A percentile compares a stretch with the other conserved stretches of the same genome.
phyloP scores from a whole-genome alignment of 2,797 vertebrate species.

The Coregonus suidteri region DNA sequence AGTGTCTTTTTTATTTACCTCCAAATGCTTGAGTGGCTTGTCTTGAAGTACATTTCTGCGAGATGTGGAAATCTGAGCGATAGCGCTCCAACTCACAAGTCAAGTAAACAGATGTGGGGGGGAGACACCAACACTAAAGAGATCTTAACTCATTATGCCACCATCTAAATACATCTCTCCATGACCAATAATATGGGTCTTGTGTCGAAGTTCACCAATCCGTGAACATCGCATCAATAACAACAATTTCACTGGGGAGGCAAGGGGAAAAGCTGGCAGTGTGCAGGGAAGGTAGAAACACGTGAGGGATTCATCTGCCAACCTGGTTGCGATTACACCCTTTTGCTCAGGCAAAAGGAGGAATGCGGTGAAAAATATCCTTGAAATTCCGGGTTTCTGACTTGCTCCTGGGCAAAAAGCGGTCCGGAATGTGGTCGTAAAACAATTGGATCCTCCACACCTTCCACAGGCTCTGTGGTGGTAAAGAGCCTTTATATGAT shows the following conservation, averaged over 20 bases:
- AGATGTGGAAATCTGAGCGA: not conserved
- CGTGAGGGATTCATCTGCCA: conserved; percentile 29
- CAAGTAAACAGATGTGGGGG: not conserved
- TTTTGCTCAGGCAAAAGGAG: not conserved
- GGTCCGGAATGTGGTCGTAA: not conserved
- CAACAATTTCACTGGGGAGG: not conserved
- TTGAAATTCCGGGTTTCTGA: conserved; percentile 26
- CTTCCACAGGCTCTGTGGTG: conserved; percentile 32
- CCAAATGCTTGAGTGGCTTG: not conserved
- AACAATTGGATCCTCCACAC: conserved; percentile 46
- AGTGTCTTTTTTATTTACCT: not conserved
- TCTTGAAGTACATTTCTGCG: not conserved
- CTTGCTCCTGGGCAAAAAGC: conserved; percentile 22
- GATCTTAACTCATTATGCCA: not conserved
- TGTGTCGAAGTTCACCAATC: not conserved
- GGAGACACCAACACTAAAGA: not conserved
- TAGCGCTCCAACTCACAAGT: not conserved
- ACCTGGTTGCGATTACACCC: conserved; percentile 50
- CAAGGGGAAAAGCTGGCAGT: not conserved
- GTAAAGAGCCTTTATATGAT: not conserved
- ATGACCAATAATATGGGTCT: too few species aligned
- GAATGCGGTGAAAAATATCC: conserved; percentile 21
- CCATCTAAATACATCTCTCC: not conserved
- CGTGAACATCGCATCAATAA: not conserved
- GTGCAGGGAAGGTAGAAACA: conserved; percentile 29